phyloP scores from a whole-genome alignment of 53 echinoderm and acorn worm genomes.

The Temnopleurus reevesii region DNA sequence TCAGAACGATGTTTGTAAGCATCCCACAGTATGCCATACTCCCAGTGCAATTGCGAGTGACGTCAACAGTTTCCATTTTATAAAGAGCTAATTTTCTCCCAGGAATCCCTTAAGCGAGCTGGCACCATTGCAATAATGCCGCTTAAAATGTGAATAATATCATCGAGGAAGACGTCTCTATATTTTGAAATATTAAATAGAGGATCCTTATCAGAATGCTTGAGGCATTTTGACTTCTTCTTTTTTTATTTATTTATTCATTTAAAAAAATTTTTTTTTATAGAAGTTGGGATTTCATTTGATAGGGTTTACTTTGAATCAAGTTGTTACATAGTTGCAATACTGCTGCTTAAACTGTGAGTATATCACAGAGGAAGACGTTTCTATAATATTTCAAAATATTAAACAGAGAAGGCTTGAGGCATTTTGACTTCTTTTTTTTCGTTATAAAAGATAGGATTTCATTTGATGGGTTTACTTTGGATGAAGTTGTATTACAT shows the following conservation, averaged over 20 bases:
- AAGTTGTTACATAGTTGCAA: too few species aligned
- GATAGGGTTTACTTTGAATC: neutral
- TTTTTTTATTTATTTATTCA: too few species aligned
- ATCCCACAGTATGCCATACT: neutral
- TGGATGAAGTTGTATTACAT: too few species aligned
- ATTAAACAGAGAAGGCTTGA: too few species aligned
- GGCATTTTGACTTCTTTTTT: too few species aligned
- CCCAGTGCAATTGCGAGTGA: neutral
- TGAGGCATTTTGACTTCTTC: neutral
- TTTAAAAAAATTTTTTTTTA: too few species aligned
- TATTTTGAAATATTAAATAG: too few species aligned
- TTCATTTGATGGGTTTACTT: neutral
- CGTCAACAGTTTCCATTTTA: slow-evolving; percentile 14
- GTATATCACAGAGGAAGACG: too few species aligned
- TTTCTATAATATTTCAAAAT: too few species aligned
- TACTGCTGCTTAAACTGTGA: too few species aligned
- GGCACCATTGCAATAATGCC: slow-evolving; percentile 40
- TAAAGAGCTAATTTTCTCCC: slow-evolving; percentile 37
- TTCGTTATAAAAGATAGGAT: neutral
- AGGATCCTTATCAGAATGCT: neutral
- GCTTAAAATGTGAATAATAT: slow-evolving; percentile 34
- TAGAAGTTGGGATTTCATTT: neutral
- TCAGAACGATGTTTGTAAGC: neutral
- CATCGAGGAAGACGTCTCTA: neutral
- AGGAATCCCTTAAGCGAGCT: neutral